Conservation (phyloP, 1,140 invertebrate species). For the Leptinotarsa texana region DNA sequence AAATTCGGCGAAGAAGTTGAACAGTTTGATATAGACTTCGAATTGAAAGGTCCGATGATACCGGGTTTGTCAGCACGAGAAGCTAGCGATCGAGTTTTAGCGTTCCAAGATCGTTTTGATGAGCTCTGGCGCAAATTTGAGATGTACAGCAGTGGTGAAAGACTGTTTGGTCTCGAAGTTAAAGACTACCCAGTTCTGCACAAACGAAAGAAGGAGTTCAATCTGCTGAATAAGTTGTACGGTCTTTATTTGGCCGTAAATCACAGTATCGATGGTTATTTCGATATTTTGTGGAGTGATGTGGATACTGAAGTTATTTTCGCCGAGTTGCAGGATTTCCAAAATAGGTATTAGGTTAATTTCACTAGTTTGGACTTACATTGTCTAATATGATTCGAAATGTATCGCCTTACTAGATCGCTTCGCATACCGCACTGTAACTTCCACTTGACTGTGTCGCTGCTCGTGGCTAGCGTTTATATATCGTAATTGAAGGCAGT, state of each 20-base stretch:
- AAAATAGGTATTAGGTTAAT: constrained; percentile 65
- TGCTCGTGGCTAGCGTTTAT: too few relatives aligned
- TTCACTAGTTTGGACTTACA: too few relatives aligned
- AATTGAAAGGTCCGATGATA: constrained; percentile 79
- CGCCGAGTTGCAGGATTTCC: constrained; percentile 78
- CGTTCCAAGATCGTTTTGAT: constrained; percentile 67
- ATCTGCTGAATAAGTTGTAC: constrained; percentile 82
- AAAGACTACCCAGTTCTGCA: constrained; percentile 80
- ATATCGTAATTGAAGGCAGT: too few relatives aligned
- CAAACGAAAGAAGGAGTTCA: constrained; percentile 79
- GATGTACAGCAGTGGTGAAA: constrained; percentile 80
- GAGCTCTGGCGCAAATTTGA: constrained; percentile 77
- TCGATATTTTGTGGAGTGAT: constrained; percentile 80
- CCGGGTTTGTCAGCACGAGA: constrained; percentile 78
- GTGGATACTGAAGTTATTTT: constrained; percentile 84
- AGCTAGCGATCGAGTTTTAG: constrained; percentile 71
- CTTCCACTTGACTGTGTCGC: too few relatives aligned
- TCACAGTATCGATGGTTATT: constrained; percentile 82
- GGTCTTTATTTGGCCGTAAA: constrained; percentile 79
- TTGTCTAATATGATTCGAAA: too few relatives aligned
- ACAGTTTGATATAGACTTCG: constrained; percentile 75
- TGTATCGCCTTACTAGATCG: too few relatives aligned
- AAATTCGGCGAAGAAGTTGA: constrained; percentile 70
- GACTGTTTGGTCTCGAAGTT: constrained; percentile 77
- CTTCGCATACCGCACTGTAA: too few relatives aligned